Percentiles rank a stretch among this genome's conserved stretches.
Evolutionary conservation across 2,113 vertebrate genomes (phyloP).

Genomic region (Zapornia atra): DNA sequence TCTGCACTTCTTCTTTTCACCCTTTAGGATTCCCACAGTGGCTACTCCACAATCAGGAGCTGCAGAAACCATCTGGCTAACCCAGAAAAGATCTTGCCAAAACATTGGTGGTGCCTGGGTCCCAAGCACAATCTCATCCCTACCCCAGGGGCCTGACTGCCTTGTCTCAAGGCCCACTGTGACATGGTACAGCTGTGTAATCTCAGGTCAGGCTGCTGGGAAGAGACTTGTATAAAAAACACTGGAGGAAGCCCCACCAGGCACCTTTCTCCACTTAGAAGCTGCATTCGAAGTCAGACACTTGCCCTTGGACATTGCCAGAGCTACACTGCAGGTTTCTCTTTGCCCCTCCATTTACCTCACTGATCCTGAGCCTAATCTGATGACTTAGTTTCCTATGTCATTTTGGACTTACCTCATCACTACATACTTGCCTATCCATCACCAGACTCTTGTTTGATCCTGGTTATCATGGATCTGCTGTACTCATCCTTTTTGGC

Average conservation of each 20-base stretch:
- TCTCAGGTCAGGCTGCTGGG: neutral
- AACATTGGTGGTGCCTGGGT: neutral
- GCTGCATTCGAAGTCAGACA: neutral
- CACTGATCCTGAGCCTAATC: neutral
- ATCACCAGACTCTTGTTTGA: too few relatives aligned
- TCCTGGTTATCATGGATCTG: neutral
- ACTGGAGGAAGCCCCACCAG: neutral
- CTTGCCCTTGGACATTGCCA: neutral
- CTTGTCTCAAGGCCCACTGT: neutral
- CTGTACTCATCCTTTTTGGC: neutral
- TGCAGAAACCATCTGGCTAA: neutral
- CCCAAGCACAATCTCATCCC: neutral
- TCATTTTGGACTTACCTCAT: neutral
- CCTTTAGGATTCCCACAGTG: neutral
- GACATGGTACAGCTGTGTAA: neutral
- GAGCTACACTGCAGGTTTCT: neutral
- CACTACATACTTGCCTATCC: neutral
- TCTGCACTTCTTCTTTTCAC: conserved; percentile 22
- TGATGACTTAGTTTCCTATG: neutral
- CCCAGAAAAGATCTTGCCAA: neutral
- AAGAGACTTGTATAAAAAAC: neutral
- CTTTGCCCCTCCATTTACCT: neutral
- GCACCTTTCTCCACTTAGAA: neutral
- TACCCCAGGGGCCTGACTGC: neutral
- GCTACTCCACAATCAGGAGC: neutral